These are phyloP conservation scores for Eufriesea mexicana DNA, from an alignment of 1,140 invertebrate species.

Conservation along the genomic window DNA sequence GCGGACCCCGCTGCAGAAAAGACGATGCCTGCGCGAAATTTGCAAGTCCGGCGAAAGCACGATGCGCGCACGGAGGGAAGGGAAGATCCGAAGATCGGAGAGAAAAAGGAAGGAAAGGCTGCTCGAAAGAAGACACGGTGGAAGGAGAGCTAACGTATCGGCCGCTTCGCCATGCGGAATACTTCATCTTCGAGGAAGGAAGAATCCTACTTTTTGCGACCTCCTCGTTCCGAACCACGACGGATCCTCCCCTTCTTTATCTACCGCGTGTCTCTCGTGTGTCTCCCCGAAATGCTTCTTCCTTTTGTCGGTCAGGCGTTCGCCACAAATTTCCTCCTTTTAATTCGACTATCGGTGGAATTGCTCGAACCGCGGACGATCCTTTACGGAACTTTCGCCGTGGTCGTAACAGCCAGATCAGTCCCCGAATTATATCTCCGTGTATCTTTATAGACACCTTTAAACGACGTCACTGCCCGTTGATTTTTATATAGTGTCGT, in stretches of 20 bases:
- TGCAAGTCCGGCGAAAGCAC: conserved; percentile 75
- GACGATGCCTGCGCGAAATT: conserved; percentile 68
- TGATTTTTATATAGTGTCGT: conserved; percentile 56
- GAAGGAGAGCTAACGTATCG: conserved; percentile 17
- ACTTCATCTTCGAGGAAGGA: conserved; percentile 22
- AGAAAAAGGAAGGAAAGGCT: conserved; percentile 8
- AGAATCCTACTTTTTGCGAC: conserved; percentile 19
- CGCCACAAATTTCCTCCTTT: conserved; percentile 1
- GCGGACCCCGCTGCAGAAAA: conserved; percentile 33
- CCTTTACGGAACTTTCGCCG: background rate
- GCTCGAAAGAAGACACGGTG: background rate
- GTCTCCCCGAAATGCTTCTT: background rate
- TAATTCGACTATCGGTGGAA: conserved; percentile 37
- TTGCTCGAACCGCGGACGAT: background rate
- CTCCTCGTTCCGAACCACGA: conserved; percentile 6
- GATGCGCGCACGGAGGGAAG: conserved; percentile 15
- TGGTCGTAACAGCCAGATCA: conserved; percentile 44
- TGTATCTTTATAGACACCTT: conserved; percentile 60
- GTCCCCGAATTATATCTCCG: conserved; percentile 54
- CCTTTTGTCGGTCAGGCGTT: no score
- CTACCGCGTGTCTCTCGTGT: background rate
- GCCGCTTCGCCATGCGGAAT: conserved; percentile 5
- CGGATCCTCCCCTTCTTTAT: background rate
- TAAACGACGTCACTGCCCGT: conserved; percentile 43
- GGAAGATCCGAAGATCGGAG: conserved; percentile 28